A percentile compares a stretch with the other conserved stretches of the same genome.
Conservation (phyloP, 2,797 vertebrate species). For the Oreochromis grahami region DNA sequence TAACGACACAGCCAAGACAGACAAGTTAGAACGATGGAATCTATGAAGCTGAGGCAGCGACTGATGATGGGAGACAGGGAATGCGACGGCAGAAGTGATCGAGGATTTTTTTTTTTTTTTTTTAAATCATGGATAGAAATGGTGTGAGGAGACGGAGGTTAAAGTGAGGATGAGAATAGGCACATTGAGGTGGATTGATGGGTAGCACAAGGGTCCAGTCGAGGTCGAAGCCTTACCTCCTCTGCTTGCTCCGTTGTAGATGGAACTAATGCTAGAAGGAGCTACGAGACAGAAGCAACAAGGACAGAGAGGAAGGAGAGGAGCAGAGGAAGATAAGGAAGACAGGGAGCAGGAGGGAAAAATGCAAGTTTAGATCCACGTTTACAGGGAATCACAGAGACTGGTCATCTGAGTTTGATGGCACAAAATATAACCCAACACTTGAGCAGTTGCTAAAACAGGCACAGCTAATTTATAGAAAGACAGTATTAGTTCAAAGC, state of each 20-base stretch:
- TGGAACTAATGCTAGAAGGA: conserved; percentile 80
- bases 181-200: background rate
- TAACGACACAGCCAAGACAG: conserved; percentile 39
- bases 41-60: conserved; percentile 11
- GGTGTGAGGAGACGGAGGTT: background rate
- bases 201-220: background rate
- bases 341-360: conserved; percentile 3
- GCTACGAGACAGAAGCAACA: conserved; percentile 60
- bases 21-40: conserved; percentile 12
- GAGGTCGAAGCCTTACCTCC: conserved; percentile 75
- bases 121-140: conserved; percentile 4
- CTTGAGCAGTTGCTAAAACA: background rate
- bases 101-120: background rate
- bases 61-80: background rate
- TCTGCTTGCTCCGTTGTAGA: conserved; percentile 80
- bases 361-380: conserved; percentile 9
- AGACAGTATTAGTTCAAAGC: background rate
- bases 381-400: background rate
- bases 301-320: conserved; percentile 2
- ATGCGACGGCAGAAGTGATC: background rate
- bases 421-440: background rate
- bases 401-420: background rate
- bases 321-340: background rate
- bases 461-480: background rate
- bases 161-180: background rate